Percentiles rank a stretch among this genome's conserved stretches.
These are phyloP conservation scores for Pecten maximus DNA, from an alignment of 2,888 invertebrate species.

Conservation along the genomic window DNA sequence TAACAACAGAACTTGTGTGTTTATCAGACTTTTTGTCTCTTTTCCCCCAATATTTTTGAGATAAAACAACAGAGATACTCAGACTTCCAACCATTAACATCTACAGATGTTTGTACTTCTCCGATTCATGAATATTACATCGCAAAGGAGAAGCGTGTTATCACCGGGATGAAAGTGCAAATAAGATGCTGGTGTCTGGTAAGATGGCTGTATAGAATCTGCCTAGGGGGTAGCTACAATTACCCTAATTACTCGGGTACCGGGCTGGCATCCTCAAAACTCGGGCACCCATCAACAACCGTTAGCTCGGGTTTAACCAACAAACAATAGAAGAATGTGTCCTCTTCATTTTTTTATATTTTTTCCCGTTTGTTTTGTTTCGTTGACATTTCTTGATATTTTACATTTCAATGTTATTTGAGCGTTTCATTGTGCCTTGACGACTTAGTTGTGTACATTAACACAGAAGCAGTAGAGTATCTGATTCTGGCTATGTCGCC, in stretches of 20 bases:
- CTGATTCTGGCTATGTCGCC: neutral
- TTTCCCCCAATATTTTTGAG: neutral
- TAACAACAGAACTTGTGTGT: neutral
- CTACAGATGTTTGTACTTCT: neutral
- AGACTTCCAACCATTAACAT: neutral
- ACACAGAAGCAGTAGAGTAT: neutral
- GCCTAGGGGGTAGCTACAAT: neutral
- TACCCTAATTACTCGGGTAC: neutral
- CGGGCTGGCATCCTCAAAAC: neutral
- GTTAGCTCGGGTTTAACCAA: neutral
- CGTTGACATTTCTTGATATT: constrained; percentile 1
- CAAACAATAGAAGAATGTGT: neutral
- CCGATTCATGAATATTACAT: neutral
- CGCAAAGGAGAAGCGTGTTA: neutral
- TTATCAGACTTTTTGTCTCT: neutral
- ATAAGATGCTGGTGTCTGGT: neutral
- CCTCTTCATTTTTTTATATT: neutral
- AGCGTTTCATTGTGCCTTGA: neutral
- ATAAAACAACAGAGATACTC: neutral
- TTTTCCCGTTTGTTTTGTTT: neutral
- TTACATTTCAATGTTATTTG: neutral
- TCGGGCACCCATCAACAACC: neutral
- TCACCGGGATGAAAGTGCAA: neutral
- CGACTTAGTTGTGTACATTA: neutral
- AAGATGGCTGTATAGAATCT: neutral